These are phyloP conservation scores for Echinops telfairi DNA, from an alignment of 2,113 vertebrate genomes.

Conservation along the genomic window DNA sequence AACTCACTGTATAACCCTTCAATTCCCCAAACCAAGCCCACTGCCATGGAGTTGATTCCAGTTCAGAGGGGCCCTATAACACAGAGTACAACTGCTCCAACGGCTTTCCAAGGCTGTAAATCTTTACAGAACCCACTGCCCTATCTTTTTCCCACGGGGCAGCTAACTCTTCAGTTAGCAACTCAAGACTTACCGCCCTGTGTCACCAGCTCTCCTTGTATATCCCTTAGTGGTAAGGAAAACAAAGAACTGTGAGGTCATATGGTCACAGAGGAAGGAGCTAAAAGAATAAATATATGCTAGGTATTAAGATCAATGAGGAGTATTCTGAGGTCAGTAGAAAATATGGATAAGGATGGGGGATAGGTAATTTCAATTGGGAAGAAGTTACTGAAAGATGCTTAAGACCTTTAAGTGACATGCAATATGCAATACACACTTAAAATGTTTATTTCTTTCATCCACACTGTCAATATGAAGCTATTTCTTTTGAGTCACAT, in stretches of 20 bases:
- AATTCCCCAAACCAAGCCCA: too few species aligned
- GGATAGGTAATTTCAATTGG: constrained; percentile 14
- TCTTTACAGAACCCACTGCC: not conserved
- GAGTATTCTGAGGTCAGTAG: not conserved
- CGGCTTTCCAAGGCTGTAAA: not conserved
- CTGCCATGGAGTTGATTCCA: too few species aligned
- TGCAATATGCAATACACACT: not conserved
- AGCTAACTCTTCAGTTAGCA: too few species aligned
- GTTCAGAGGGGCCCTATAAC: too few species aligned
- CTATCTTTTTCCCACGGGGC: not conserved
- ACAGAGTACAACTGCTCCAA: too few species aligned
- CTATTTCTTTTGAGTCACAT: constrained; percentile 88
- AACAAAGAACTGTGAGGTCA: not conserved
- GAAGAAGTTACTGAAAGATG: constrained; percentile 21
- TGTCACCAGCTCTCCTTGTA: too few species aligned
- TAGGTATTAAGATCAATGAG: constrained; percentile 20
- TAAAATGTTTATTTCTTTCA: constrained; percentile 70
- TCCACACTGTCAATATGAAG: constrained; percentile 49
- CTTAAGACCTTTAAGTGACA: not conserved
- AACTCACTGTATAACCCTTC: too few species aligned
- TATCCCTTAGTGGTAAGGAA: not conserved
- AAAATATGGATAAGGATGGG: not conserved
- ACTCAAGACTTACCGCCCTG: too few species aligned
- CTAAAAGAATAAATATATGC: not conserved
- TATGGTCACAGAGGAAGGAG: not conserved